Evolutionary conservation across 2,888 invertebrate species (phyloP).

Genomic region (Epistrophe eligans): DNA sequence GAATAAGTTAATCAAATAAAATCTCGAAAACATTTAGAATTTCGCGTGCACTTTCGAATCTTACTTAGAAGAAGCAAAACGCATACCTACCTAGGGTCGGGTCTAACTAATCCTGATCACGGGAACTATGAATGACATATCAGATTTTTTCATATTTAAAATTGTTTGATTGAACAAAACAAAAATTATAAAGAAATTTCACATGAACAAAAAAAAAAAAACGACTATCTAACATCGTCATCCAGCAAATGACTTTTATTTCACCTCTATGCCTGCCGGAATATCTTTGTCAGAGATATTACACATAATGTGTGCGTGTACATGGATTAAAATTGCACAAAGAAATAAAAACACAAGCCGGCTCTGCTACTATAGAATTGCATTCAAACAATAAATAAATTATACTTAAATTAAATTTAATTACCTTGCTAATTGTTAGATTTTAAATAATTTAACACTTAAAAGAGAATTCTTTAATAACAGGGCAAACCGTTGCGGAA

Average conservation of each 20-base stretch:
- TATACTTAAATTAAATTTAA: slow-evolving; percentile 10
- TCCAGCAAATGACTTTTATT: slow-evolving; percentile 67
- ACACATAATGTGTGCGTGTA: slow-evolving; percentile 4
- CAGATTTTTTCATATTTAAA: background rate
- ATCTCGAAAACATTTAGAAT: background rate
- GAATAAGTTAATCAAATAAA: background rate
- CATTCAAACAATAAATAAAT: background rate
- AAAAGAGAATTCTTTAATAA: slow-evolving; percentile 16
- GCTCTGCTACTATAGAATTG: background rate
- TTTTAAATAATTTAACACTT: slow-evolving; percentile 44
- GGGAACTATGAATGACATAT: background rate
- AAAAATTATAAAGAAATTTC: background rate
- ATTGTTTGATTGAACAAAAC: background rate
- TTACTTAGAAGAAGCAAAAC: background rate
- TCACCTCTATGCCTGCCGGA: slow-evolving; percentile 74
- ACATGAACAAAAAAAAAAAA: background rate
- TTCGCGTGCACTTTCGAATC: background rate
- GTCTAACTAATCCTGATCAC: background rate
- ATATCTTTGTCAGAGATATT: slow-evolving; percentile 55
- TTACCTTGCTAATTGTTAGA: slow-evolving; percentile 61
- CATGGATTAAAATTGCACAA: background rate
- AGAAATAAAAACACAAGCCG: background rate
- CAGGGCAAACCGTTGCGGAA: slow-evolving; percentile 17
- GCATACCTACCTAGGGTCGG: too few relatives aligned
- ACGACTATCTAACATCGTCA: slow-evolving; percentile 31